phyloP scores from a whole-genome alignment of 2,888 invertebrate genomes.

The Pollenia angustigena region DNA sequence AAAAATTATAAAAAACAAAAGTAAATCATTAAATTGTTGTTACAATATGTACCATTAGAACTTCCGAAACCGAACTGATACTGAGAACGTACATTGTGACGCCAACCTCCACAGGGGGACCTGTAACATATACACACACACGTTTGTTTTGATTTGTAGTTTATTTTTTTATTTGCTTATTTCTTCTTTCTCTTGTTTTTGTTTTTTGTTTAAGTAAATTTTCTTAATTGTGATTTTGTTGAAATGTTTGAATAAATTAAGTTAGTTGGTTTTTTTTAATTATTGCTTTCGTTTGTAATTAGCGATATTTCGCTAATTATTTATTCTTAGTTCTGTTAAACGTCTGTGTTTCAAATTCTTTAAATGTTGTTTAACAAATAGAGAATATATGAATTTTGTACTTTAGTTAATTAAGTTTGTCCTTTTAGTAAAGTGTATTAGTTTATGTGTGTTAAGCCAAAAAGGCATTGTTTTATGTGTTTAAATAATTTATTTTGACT shows the following conservation, averaged over 20 bases:
- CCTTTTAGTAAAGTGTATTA: too few species aligned
- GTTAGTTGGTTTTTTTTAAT: neutral
- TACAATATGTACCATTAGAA: slow-evolving; percentile 94
- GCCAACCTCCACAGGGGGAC: slow-evolving; percentile 98
- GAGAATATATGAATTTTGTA: too few species aligned
- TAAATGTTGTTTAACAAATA: too few species aligned
- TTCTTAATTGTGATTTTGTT: slow-evolving; percentile 32
- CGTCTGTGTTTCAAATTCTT: too few species aligned
- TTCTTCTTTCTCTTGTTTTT: slow-evolving; percentile 13
- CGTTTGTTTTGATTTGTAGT: slow-evolving; percentile 78
- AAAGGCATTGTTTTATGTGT: too few species aligned
- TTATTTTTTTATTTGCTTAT: slow-evolving; percentile 57
- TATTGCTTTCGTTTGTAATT: neutral
- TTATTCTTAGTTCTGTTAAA: neutral
- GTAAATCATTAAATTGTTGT: slow-evolving; percentile 52
- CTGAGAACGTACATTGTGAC: slow-evolving; percentile 99
- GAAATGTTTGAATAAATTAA: slow-evolving; percentile 6
- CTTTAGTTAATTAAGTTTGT: too few species aligned
- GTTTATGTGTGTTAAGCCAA: too few species aligned
- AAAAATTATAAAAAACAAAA: neutral
- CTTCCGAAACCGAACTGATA: slow-evolving; percentile 99
- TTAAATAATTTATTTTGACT: too few species aligned
- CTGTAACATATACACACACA: slow-evolving; percentile 88
- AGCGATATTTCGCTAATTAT: neutral
- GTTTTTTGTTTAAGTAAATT: neutral